A percentile compares a stretch with the other conserved stretches of the same genome.
Evolutionary conservation across 2,113 vertebrate species (phyloP).

Genomic region (Psettodes erumei): DNA sequence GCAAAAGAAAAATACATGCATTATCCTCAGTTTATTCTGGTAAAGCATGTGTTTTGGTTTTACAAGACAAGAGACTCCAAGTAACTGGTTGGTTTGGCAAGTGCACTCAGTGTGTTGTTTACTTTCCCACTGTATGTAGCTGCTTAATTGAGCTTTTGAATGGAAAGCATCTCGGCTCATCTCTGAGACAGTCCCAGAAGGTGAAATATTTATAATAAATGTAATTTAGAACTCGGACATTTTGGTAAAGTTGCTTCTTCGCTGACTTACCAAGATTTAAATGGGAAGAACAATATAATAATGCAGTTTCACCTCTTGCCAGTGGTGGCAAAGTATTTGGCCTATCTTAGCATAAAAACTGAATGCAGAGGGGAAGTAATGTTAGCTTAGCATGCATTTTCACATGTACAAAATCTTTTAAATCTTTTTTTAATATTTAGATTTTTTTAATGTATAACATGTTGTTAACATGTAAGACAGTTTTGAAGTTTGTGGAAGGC

Average conservation of each 20-base stretch:
- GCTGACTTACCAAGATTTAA: neutral
- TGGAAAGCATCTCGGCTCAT: neutral
- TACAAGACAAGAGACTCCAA: neutral
- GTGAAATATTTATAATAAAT: neutral
- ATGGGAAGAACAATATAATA: too few relatives aligned
- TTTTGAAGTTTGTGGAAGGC: neutral
- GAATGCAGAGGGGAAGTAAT: neutral
- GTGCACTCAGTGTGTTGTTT: neutral
- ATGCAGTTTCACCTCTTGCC: neutral
- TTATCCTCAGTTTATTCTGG: neutral
- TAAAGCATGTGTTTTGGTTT: neutral
- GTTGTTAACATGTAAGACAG: neutral
- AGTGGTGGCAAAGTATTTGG: neutral
- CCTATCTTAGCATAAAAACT: neutral
- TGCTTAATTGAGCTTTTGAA: conserved; percentile 1
- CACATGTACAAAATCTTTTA: neutral
- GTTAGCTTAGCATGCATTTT: neutral
- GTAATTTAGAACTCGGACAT: neutral
- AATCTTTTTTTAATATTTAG: too few relatives aligned
- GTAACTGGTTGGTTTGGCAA: neutral
- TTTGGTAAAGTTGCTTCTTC: neutral
- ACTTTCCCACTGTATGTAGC: neutral
- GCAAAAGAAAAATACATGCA: too few relatives aligned
- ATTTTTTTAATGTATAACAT: too few relatives aligned
- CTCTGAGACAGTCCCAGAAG: neutral